These are phyloP conservation scores for Spodoptera exigua DNA, from an alignment of 2,888 invertebrate genomes.

Conservation along the genomic window DNA sequence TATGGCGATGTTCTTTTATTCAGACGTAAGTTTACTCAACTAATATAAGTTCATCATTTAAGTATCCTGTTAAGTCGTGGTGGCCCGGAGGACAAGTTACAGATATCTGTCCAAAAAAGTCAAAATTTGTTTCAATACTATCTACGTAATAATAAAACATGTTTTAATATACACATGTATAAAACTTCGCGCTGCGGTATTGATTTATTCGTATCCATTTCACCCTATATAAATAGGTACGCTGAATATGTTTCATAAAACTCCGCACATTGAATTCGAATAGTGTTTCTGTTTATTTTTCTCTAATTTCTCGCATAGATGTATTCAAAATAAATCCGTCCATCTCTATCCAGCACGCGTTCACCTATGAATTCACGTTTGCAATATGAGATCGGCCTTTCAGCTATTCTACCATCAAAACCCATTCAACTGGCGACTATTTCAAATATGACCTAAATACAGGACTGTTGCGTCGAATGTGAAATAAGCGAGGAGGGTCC, in stretches of 20 bases:
- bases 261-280: slow-evolving; percentile 11
- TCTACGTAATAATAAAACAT: too few species aligned
- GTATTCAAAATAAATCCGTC: slow-evolving; percentile 47
- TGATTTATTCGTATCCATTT: too few species aligned
- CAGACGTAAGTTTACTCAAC: too few species aligned
- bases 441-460: slow-evolving; percentile 72
- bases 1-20: too few species aligned
- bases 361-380: slow-evolving; percentile 51
- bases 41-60: too few species aligned
- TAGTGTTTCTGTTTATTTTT: slow-evolving; percentile 21
- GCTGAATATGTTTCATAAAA: slow-evolving; percentile 7
- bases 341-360: slow-evolving; percentile 41
- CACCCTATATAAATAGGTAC: not conserved
- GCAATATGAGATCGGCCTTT: slow-evolving; percentile 48
- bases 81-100: too few species aligned
- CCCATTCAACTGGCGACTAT: slow-evolving; percentile 65
- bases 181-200: too few species aligned
- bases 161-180: too few species aligned
- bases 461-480: slow-evolving; percentile 49
- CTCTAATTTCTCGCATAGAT: slow-evolving; percentile 12
- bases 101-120: too few species aligned
- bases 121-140: too few species aligned
- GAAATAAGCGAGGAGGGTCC: slow-evolving; percentile 52
- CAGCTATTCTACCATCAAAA: slow-evolving; percentile 58
- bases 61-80: too few species aligned